Evolutionary conservation across 2,888 invertebrate species (phyloP).

Genomic region (Abrostola triplasia): DNA sequence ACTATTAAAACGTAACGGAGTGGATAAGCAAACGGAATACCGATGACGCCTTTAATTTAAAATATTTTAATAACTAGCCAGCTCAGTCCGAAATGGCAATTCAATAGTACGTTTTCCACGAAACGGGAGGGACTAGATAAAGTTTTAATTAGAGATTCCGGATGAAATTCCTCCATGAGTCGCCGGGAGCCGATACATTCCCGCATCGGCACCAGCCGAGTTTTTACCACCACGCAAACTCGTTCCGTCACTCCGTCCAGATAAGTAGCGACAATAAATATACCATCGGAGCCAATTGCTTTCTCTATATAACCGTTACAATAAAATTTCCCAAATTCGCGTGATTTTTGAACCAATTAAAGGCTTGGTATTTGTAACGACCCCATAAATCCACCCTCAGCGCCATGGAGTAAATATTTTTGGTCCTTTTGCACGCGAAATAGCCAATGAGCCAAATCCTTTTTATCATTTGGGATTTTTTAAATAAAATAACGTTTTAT

Average conservation of each 20-base stretch:
- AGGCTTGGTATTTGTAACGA: conserved; percentile 47
- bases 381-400: conserved; percentile 38
- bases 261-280: conserved; percentile 79
- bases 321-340: conserved; percentile 51
- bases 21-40: conserved; percentile 28
- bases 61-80: conserved; percentile 46
- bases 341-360: conserved; percentile 60
- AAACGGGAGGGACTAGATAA: conserved; percentile 77
- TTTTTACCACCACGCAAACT: conserved; percentile 82
- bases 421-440: conserved; percentile 36
- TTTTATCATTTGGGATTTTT: conserved; percentile 20
- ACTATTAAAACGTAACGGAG: conserved; percentile 38
- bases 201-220: conserved; percentile 78
- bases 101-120: conserved; percentile 61
- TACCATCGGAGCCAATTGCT: conserved; percentile 71
- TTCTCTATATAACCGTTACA: conserved; percentile 67
- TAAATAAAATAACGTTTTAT: conserved; percentile 12
- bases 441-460: conserved; percentile 30
- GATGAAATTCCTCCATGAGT: conserved; percentile 81
- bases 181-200: conserved; percentile 81
- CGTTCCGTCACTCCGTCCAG: conserved; percentile 73
- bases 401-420: conserved; percentile 32
- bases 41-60: conserved; percentile 39
- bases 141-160: conserved; percentile 88
- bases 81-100: conserved; percentile 38